Conservation (phyloP, 2,888 invertebrate genomes). For the Nomada lathburiana region DNA sequence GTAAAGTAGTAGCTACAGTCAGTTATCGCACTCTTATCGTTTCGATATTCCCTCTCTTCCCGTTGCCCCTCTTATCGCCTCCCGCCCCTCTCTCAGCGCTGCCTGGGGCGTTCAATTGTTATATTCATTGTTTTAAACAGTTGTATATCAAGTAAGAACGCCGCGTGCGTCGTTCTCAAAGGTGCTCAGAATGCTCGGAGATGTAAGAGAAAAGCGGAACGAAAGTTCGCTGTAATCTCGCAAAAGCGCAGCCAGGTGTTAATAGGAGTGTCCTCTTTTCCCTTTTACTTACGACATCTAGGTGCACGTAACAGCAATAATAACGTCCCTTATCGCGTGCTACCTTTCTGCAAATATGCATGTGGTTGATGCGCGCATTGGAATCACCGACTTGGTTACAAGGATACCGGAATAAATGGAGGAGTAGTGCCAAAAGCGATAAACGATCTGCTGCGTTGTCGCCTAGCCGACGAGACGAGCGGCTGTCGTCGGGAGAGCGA, state of each 20-base stretch:
- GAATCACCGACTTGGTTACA: constrained; percentile 76
- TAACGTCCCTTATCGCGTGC: constrained; percentile 14
- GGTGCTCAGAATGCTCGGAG: too few species aligned
- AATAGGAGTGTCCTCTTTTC: too few species aligned
- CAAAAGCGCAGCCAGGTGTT: not conserved
- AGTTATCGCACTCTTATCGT: constrained; percentile 70
- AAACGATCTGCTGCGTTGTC: not conserved
- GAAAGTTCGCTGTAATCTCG: not conserved
- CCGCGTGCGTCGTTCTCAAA: too few species aligned
- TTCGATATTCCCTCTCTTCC: constrained; percentile 46
- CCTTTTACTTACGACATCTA: constrained; percentile 14
- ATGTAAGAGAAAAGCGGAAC: not conserved
- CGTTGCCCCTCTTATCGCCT: constrained; percentile 6
- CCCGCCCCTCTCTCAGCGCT: not conserved
- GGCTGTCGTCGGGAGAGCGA: too few species aligned
- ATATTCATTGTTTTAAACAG: not conserved
- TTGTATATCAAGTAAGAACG: too few species aligned
- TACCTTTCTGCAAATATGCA: constrained; percentile 55
- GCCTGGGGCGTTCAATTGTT: not conserved
- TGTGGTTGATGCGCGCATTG: constrained; percentile 77
- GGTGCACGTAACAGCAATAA: not conserved
- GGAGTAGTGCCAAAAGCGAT: not conserved
- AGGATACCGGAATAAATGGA: constrained; percentile 53
- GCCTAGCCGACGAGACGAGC: not conserved
- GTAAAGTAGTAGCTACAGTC: constrained; percentile 42